phyloP scores from a whole-genome alignment of 2,797 vertebrate species.

The Lithobates sylvaticus region DNA sequence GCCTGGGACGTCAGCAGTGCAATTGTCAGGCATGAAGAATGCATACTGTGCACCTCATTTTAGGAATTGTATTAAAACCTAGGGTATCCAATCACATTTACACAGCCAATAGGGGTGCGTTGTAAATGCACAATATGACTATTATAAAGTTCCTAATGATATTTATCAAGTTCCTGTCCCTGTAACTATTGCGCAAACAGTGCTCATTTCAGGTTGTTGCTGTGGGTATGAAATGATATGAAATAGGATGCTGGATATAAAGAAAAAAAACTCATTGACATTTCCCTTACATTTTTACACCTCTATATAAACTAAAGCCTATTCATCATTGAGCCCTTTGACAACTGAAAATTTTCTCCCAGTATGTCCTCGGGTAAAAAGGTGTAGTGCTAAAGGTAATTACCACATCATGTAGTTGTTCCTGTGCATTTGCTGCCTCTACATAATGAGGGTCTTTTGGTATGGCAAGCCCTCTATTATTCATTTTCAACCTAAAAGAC shows the following conservation, averaged over 20 bases:
- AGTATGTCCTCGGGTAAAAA: slow-evolving; percentile 13
- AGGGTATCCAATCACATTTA: background rate
- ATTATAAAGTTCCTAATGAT: background rate
- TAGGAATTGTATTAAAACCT: background rate
- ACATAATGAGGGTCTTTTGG: slow-evolving; percentile 22
- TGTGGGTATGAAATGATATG: background rate
- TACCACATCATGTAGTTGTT: slow-evolving; percentile 21
- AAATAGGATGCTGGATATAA: background rate
- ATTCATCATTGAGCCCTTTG: slow-evolving; percentile 1
- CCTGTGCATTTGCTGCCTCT: background rate
- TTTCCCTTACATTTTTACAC: background rate
- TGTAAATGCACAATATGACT: background rate
- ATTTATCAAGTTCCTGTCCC: background rate
- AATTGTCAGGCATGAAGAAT: too few species aligned
- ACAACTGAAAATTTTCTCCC: slow-evolving; percentile 28
- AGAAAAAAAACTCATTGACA: background rate
- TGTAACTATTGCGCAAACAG: background rate
- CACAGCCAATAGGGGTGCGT: too few species aligned
- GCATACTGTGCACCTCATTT: too few species aligned
- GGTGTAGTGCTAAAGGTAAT: slow-evolving; percentile 26
- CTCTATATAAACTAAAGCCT: background rate
- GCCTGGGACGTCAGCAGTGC: too few species aligned
- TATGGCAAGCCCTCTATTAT: slow-evolving; percentile 15
- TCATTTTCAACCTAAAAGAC: background rate
- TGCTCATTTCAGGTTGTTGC: background rate